phyloP scores from a whole-genome alignment of 2,113 vertebrate species.

The Spizaetus ornatus region DNA sequence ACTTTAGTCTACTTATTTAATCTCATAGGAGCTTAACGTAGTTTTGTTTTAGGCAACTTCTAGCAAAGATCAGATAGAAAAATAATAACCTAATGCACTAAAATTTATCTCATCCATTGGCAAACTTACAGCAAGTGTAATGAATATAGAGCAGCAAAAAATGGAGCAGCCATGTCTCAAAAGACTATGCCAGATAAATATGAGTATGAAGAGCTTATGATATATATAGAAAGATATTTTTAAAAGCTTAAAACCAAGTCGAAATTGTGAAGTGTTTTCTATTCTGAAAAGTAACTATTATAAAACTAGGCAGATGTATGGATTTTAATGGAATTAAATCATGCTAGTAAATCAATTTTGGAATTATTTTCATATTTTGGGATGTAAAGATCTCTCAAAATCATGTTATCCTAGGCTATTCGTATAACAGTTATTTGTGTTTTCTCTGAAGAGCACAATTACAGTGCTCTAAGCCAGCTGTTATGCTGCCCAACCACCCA shows the following conservation, averaged over 20 bases:
- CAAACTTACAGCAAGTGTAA: background rate
- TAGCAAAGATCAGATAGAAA: background rate
- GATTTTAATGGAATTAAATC: background rate
- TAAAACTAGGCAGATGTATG: background rate
- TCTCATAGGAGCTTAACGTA: background rate
- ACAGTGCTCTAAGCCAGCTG: background rate
- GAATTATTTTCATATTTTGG: background rate
- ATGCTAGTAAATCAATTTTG: background rate
- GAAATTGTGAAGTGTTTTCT: background rate
- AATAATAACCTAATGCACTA: background rate
- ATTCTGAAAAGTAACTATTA: background rate
- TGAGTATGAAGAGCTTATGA: background rate
- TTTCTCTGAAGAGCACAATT: background rate
- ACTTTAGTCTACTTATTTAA: background rate
- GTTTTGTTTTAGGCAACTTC: background rate
- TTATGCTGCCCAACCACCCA: background rate
- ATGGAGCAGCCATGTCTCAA: background rate
- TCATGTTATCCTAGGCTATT: background rate
- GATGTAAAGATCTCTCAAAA: background rate
- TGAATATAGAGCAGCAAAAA: background rate
- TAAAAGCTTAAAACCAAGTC: background rate
- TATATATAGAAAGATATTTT: background rate
- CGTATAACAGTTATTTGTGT: background rate
- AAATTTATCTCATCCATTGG: background rate
- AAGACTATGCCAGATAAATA: background rate